Evolutionary conservation across 2,888 invertebrate species (phyloP), one percentile per base, ranked within the genome.

Genomic region (Furcula furcula): DNA sequence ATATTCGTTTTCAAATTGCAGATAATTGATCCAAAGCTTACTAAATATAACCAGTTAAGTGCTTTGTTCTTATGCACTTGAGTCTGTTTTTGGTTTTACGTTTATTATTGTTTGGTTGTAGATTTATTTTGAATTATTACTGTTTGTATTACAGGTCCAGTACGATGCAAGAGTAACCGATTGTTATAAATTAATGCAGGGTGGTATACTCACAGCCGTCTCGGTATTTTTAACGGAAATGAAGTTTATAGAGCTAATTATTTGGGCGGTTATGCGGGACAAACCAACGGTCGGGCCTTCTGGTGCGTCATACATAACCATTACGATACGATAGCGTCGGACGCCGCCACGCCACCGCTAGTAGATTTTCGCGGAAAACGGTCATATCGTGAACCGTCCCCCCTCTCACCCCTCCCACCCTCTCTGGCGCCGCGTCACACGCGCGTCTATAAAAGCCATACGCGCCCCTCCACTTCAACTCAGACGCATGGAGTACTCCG

Each of bases 401-500:
- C 40, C 48, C 46, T 4, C 21, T 36, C 46, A 56, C 65, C 57
- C 59, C 47, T 42, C 37, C 46, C 34, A 30, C 57, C 65, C 68
- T 62, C 68, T 45, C 58, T 54, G 56, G 60, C 70, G 74, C 70
- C 77, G 80, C 85, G 80, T 81, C 85, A 79, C 59, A 66, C 46
- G 52, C 75, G 74, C 72, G 45, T 73, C 76, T 89, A 88, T 89
- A 89, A 86, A 87, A 86, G 61, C 66, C 68, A 54, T 54, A 65
- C 55, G 67, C 86, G 73, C 84, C 85, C 83, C 84, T 63, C 83
- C 81, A 82, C 87, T 76, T 71, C 81, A 84, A 83, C 85, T 87
- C 87, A 89, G 83, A 86, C 89, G 89, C 88, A 89, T 89, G 89
- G 89, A 89, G 89, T 89, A 89, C 89, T 89, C 89, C 86, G 89